Conservation (phyloP, 2,113 vertebrate genomes). For the Cheirogaleus medius region DNA sequence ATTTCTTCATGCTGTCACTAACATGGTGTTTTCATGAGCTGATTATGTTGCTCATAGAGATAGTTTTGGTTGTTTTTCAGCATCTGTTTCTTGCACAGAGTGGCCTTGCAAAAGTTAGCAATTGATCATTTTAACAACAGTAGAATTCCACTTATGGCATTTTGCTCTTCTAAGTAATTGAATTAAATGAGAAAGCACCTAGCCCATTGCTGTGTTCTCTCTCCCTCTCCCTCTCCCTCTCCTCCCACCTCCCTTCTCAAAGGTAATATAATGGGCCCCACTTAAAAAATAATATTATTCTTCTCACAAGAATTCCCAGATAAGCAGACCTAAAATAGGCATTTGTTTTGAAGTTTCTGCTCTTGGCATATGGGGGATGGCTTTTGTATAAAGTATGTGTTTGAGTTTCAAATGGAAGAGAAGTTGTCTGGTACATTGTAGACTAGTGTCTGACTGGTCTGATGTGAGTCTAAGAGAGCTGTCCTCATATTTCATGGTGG, state of each 20-base stretch:
- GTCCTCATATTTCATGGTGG: not conserved
- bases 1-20: not conserved
- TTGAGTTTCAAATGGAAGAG: not conserved
- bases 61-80: not conserved
- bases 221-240: not conserved
- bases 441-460: not conserved
- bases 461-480: not conserved
- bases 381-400: not conserved
- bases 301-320: not conserved
- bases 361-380: not conserved
- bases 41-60: not conserved
- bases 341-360: not conserved
- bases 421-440: not conserved
- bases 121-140: not conserved
- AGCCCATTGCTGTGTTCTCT: not conserved
- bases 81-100: not conserved
- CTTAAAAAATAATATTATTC: not conserved
- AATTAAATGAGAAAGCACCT: constrained; percentile 8
- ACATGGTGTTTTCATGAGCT: not conserved
- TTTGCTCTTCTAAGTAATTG: constrained; percentile 38
- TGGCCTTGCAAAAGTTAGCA: not conserved
- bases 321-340: not conserved
- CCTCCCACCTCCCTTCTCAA: not conserved
- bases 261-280: not conserved
- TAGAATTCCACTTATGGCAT: not conserved